Base-by-base conservation (phyloP, 2,888 invertebrate species). In the Diaprepes abbreviatus region DNA sequence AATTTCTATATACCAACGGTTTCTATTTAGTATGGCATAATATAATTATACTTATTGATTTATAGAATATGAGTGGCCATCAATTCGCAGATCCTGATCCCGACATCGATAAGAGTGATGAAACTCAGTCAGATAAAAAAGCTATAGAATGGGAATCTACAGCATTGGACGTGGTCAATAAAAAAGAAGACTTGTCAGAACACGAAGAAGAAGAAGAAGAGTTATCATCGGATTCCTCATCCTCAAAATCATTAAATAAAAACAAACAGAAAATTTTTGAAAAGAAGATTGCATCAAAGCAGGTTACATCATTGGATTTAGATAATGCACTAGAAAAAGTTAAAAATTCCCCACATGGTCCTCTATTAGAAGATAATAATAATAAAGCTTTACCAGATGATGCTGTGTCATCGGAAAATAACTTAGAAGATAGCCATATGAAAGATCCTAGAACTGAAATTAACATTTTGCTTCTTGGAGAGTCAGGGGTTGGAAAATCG, bases 401-500 rank as follows among this genome's bases (percentile, higher is more conserved):
- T 24, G 24, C 24, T 24, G 3, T 24, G 3, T 5, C 24, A 24
- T 24, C 10, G 48, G 12, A 12, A 5, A 4, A 3, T 5, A 24
- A 24, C 4, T 3, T 10, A 10, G 45, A 10, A 24, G 28, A 50
- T 28, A 5, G 6, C 2, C 12, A 31, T 5, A 31, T 12, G 14
- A 24, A 40, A 31, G 19, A 31, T 31, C 50, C 40, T 19, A 5
- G 43, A 31, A 43, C 31, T 1, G 77, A 79, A 33, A 76, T 82
- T 7, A 82, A 82, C 58, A 79, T 82, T 28, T 74, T 82, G 14
- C 74, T 82, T 1, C 65, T 83, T 40, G 82, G 82, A 0, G 79
- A 80, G 74, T 80, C 80, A 3, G 82, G 82, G 6, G 79, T 82
- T 17, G 82, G 82, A 40, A 83, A 83, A 74, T 82, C 82, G 0